phyloP scores from a whole-genome alignment of 1,140 invertebrate genomes.

The Caligus rogercresseyi region DNA sequence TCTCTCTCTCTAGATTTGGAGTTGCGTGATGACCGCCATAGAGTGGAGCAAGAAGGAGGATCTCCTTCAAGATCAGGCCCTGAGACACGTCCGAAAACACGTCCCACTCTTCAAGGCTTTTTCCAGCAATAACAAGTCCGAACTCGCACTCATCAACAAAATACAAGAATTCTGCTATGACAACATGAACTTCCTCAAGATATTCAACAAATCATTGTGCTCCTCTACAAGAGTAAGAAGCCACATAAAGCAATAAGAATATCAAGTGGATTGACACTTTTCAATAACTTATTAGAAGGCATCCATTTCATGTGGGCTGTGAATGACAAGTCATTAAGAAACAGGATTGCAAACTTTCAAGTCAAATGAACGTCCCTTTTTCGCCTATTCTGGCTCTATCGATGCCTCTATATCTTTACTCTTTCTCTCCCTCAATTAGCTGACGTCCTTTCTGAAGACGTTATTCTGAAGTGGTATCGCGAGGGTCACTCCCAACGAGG shows the following conservation, averaged over 20 bases:
- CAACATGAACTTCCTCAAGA: constrained; percentile 97
- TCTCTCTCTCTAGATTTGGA: constrained; percentile 47
- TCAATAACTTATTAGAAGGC: too few species aligned
- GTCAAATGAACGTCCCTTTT: too few species aligned
- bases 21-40: constrained; percentile 72
- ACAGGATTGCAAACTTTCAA: too few species aligned
- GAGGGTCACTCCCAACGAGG: constrained; percentile 79
- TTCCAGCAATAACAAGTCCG: constrained; percentile 52
- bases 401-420: not conserved
- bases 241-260: too few species aligned
- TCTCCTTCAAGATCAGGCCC: constrained; percentile 45
- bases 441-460: constrained; percentile 75
- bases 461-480: constrained; percentile 82
- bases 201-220: constrained; percentile 86
- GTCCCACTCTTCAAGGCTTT: constrained; percentile 68
- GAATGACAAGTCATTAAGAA: too few species aligned
- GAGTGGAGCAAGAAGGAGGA: constrained; percentile 99
- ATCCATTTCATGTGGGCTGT: too few species aligned
- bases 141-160: constrained; percentile 67
- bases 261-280: too few species aligned
- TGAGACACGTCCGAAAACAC: constrained; percentile 35
- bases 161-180: constrained; percentile 95
- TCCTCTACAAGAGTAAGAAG: constrained; percentile 78
- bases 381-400: not conserved
- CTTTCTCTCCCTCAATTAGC: constrained; percentile 30